These are phyloP conservation scores for Platorchestia sp. DNA, from an alignment of 1,140 invertebrate genomes.

Conservation along the genomic window DNA sequence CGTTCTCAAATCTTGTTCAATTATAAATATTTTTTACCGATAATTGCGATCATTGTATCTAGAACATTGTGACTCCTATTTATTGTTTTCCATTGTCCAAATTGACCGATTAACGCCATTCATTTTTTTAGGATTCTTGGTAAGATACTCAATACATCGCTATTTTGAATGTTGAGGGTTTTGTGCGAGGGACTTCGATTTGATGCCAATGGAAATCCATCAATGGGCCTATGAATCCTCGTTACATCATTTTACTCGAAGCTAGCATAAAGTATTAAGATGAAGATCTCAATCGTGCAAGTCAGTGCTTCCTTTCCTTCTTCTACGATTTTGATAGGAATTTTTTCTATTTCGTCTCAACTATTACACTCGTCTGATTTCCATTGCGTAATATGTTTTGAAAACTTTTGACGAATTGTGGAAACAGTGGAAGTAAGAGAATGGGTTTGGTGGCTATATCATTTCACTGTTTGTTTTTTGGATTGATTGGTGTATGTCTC, in stretches of 20 bases:
- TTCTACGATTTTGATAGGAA: not conserved
- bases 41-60: no score
- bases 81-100: not conserved
- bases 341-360: not conserved
- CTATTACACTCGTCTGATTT: not conserved
- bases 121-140: not conserved
- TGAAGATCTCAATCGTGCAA: not conserved
- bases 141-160: not conserved
- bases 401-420: not conserved
- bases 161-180: not conserved
- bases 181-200: not conserved
- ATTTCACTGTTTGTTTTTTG: no score
- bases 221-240: not conserved
- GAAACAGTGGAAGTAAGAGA: not conserved
- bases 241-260: not conserved
- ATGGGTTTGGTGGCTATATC: no score
- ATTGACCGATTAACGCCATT: not conserved
- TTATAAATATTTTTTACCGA: no score
- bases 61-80: not conserved
- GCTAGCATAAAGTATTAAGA: not conserved
- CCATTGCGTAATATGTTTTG: not conserved
- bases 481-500: not conserved
- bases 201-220: not conserved
- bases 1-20: no score
- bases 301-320: not conserved